Percentiles rank a stretch among this genome's conserved stretches.
Evolutionary conservation across 1,140 invertebrate species (phyloP).

Genomic region (Polyergus mexicanus): DNA sequence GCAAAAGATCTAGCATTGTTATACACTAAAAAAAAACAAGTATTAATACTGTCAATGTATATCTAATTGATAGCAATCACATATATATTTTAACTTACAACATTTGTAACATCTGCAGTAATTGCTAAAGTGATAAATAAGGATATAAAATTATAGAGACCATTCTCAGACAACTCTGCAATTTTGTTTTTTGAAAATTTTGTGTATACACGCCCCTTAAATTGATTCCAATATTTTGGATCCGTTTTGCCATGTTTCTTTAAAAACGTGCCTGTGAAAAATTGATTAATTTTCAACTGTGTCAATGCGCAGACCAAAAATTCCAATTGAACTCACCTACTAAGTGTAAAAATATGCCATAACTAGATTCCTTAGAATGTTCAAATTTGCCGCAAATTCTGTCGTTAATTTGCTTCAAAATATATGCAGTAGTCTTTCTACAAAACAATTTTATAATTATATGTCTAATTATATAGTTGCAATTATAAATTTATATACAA

Average conservation of each 20-base stretch:
- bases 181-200: constrained; percentile 86
- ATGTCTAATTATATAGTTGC: neutral
- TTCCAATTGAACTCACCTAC: constrained; percentile 77
- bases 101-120: constrained; percentile 82
- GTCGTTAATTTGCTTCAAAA: constrained; percentile 83
- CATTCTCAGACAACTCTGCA: constrained; percentile 82
- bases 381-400: constrained; percentile 78
- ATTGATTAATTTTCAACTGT: constrained; percentile 29
- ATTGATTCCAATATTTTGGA: constrained; percentile 85
- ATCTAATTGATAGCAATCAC: constrained; percentile 21
- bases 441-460: constrained; percentile 53
- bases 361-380: constrained; percentile 83
- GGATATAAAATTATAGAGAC: constrained; percentile 85
- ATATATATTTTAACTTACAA: constrained; percentile 79
- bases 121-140: constrained; percentile 85
- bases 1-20: constrained; percentile 82
- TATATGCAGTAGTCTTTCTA: constrained; percentile 82
- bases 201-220: constrained; percentile 85
- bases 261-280: constrained; percentile 81
- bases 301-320: neutral
- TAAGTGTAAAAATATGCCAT: constrained; percentile 84
- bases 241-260: constrained; percentile 77
- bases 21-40: constrained; percentile 76
- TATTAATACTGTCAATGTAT: constrained; percentile 12
- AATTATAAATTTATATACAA: constrained; percentile 50